Conservation (phyloP, 2,888 invertebrate species). For the Meliscaeva auricollis region DNA sequence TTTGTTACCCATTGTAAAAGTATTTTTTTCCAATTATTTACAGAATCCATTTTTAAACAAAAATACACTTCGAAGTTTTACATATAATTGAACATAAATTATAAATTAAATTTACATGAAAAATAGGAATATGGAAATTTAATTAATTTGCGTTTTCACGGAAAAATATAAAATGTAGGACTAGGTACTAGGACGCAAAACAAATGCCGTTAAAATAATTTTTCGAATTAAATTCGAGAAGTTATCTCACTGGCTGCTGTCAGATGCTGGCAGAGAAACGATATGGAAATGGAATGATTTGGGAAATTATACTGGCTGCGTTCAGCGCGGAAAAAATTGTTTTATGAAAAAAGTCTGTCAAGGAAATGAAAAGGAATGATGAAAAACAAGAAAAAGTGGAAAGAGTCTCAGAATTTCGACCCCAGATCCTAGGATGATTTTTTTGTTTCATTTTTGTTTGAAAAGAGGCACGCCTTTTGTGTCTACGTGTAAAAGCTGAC, state of each 20-base stretch:
- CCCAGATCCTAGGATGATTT: too few species aligned
- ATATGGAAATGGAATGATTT: background rate
- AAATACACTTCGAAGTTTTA: slow-evolving; percentile 12
- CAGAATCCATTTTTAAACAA: slow-evolving; percentile 77
- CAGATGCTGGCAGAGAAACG: background rate
- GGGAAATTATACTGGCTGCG: background rate
- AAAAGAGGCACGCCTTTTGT: too few species aligned
- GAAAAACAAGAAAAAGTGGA: too few species aligned
- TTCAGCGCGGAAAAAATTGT: background rate
- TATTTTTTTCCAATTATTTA: slow-evolving; percentile 79
- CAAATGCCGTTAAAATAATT: slow-evolving; percentile 40
- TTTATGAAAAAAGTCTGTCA: background rate
- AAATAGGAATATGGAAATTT: background rate
- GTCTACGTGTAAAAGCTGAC: too few species aligned
- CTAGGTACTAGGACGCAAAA: slow-evolving; percentile 18
- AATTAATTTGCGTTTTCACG: background rate
- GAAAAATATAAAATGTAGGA: slow-evolving; percentile 17
- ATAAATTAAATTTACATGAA: slow-evolving; percentile 26
- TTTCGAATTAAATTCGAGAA: slow-evolving; percentile 34
- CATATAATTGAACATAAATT: slow-evolving; percentile 28
- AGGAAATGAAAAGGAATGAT: too few species aligned
- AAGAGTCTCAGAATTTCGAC: too few species aligned
- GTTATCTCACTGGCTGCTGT: slow-evolving; percentile 8
- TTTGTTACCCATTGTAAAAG: slow-evolving; percentile 80
- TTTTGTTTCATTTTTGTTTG: too few species aligned